These are phyloP conservation scores for Drosophila maculinotata DNA, from an alignment of 2,888 invertebrate genomes.

Conservation along the genomic window DNA sequence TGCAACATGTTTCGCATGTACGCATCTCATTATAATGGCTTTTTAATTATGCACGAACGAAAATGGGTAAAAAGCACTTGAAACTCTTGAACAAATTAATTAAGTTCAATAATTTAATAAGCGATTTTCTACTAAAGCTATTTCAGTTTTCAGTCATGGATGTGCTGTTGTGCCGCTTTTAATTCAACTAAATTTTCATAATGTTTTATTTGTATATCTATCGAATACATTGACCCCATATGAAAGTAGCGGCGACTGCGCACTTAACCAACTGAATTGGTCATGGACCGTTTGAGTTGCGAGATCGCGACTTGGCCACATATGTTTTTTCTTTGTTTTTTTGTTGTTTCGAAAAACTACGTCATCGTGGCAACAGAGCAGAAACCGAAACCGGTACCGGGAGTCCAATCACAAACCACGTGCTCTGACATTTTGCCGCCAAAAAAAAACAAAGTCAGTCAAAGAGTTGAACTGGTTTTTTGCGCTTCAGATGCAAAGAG, in stretches of 20 bases:
- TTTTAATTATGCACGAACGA: constrained; percentile 65
- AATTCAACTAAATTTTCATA: constrained; percentile 15
- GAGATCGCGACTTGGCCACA: constrained; percentile 49
- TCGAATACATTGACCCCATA: constrained; percentile 64
- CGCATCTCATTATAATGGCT: constrained; percentile 54
- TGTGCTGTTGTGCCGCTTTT: constrained; percentile 20
- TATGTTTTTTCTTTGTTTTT: constrained; percentile 25
- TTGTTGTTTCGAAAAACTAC: constrained; percentile 47
- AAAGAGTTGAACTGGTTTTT: constrained; percentile 63
- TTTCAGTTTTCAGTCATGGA: constrained; percentile 5
- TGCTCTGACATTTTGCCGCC: constrained; percentile 67
- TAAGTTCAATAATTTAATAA: constrained; percentile 66
- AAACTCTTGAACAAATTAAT: constrained; percentile 50
- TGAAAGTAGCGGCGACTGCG: constrained; percentile 46
- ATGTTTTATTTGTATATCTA: constrained; percentile 21
- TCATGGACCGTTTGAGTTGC: constrained; percentile 65
- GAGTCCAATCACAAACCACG: constrained; percentile 52
- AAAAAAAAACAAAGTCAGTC: constrained; percentile 46
- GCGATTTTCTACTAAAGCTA: constrained; percentile 32
- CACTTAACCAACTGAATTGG: constrained; percentile 60
- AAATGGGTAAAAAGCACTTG: constrained; percentile 36
- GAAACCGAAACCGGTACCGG: constrained; percentile 58
- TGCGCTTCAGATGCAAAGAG: constrained; percentile 2
- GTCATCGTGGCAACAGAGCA: constrained; percentile 55
- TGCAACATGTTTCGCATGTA: constrained; percentile 30